phyloP scores from a whole-genome alignment of 2,113 vertebrate species.

The Pygoscelis antarcticus region DNA sequence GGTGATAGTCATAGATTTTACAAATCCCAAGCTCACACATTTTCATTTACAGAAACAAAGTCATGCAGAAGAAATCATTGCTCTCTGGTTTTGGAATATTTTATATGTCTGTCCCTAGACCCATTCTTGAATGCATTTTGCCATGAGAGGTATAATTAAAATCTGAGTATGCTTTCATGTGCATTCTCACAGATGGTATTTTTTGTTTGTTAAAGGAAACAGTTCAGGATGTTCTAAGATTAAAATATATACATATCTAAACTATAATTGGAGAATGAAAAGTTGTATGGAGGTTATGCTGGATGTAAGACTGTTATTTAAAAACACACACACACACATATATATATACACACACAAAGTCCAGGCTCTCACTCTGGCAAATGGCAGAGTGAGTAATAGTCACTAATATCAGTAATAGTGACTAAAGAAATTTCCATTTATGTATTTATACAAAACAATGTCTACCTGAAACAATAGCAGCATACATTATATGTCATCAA shows the following conservation, averaged over 20 bases:
- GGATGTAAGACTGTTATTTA: slow-evolving; percentile 19
- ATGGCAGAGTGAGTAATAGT: background rate
- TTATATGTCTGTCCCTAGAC: slow-evolving; percentile 32
- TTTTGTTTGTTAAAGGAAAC: slow-evolving; percentile 67
- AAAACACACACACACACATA: background rate
- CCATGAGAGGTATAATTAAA: slow-evolving; percentile 67
- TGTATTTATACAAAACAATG: background rate
- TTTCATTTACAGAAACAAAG: slow-evolving; percentile 47
- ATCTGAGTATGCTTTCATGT: slow-evolving; percentile 61
- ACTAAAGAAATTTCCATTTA: background rate
- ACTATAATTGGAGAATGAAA: slow-evolving; percentile 46
- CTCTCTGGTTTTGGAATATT: slow-evolving; percentile 35
- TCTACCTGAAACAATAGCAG: background rate
- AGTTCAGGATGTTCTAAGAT: slow-evolving; percentile 68
- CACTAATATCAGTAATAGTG: background rate
- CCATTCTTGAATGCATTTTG: slow-evolving; percentile 47
- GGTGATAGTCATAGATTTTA: background rate
- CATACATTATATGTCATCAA: background rate
- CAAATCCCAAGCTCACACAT: slow-evolving; percentile 18
- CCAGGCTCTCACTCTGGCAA: background rate
- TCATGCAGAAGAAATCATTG: slow-evolving; percentile 39
- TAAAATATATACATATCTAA: slow-evolving; percentile 63
- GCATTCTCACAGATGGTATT: slow-evolving; percentile 68
- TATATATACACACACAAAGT: background rate
- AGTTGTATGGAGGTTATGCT: slow-evolving; percentile 48